phyloP scores from a whole-genome alignment of 1,140 invertebrate species.

The Drosophila pruinosa region DNA sequence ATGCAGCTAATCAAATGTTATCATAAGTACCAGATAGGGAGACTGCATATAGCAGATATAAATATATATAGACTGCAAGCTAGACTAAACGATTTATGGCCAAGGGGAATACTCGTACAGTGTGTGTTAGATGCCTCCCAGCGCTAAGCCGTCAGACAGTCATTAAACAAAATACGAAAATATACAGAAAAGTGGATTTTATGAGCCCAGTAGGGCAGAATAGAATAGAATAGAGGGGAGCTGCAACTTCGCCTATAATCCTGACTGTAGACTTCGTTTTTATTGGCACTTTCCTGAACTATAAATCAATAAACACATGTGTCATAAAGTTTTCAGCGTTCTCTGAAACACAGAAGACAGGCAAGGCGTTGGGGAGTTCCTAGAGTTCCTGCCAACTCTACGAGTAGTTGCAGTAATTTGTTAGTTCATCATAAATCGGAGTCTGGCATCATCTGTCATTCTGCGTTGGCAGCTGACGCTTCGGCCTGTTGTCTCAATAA shows the following conservation, averaged over 20 bases:
- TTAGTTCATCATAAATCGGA: slow-evolving; percentile 18
- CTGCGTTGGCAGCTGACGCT: slow-evolving; percentile 26
- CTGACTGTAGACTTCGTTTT: slow-evolving; percentile 51
- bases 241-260: slow-evolving; percentile 32
- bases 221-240: too few species aligned
- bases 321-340: slow-evolving; percentile 72
- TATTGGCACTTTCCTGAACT: slow-evolving; percentile 74
- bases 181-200: slow-evolving; percentile 65
- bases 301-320: slow-evolving; percentile 79
- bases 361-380: not conserved
- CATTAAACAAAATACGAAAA: slow-evolving; percentile 66
- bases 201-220: too few species aligned
- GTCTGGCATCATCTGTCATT: slow-evolving; percentile 16
- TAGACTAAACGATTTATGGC: slow-evolving; percentile 73
- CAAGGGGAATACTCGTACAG: not conserved
- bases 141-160: slow-evolving; percentile 14
- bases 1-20: slow-evolving; percentile 46
- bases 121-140: not conserved
- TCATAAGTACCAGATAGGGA: slow-evolving; percentile 32
- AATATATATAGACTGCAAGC: slow-evolving; percentile 7
- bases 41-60: slow-evolving; percentile 32
- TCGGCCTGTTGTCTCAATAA: slow-evolving; percentile 13
- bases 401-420: slow-evolving; percentile 29
- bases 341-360: not conserved
- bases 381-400: not conserved